These are phyloP conservation scores for Scaptodrosophila latifasciaeformis DNA, from an alignment of 2,888 invertebrate genomes.

Conservation along the genomic window DNA sequence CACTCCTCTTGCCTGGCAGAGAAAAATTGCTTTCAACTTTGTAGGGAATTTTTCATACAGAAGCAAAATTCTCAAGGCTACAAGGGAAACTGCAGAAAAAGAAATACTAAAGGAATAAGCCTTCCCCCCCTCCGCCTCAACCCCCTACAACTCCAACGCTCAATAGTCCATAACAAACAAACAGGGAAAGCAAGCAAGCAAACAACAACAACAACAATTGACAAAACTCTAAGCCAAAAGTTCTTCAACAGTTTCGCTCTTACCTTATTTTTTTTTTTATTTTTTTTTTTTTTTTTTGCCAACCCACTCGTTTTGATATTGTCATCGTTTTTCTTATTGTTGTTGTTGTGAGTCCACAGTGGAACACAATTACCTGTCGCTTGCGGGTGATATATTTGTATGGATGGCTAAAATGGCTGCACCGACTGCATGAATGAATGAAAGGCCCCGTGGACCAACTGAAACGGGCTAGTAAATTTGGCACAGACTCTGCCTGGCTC, in stretches of 20 bases:
- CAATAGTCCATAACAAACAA: background rate
- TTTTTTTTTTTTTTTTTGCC: background rate
- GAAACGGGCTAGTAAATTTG: no score
- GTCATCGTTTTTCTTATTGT: slow-evolving; percentile 41
- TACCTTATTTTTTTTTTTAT: background rate
- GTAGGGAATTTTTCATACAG: slow-evolving; percentile 53
- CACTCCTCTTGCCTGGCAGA: slow-evolving; percentile 30
- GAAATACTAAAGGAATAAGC: no score
- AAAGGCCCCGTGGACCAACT: no score
- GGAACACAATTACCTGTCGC: slow-evolving; percentile 55
- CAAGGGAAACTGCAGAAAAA: background rate
- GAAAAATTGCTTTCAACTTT: slow-evolving; percentile 59
- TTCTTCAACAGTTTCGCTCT: background rate
- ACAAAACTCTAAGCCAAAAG: no score
- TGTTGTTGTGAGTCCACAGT: slow-evolving; percentile 11
- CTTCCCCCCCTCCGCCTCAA: no score
- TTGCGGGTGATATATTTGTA: slow-evolving; percentile 28
- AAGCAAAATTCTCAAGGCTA: slow-evolving; percentile 6
- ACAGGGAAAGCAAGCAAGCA: background rate
- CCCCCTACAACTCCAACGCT: background rate
- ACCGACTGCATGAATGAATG: background rate
- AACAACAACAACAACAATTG: slow-evolving; percentile 29
- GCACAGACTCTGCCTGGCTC: no score
- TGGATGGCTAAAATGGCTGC: no score
- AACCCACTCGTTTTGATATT: slow-evolving; percentile 11